A percentile compares a stretch with the other conserved stretches of the same genome.
These are phyloP conservation scores for rat (Rattus norvegicus) DNA, from an alignment of 2,113 vertebrate species.

Conservation along the genomic window GRCr8 NC_086030.1:34881501-34882000, in stretches of 20 bases:
- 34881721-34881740: too few species aligned
- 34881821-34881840: accelerated
- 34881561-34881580: accelerated
- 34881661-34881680: accelerated
- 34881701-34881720: not conserved
- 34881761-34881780: not conserved
- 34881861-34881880: too few species aligned
- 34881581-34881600: not conserved
- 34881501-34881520: not conserved
- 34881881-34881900: constrained; percentile 28
- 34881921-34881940: constrained; percentile 40
- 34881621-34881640: too few species aligned
- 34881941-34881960: not conserved
- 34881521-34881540: not conserved
- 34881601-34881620: not conserved
- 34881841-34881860: not conserved
- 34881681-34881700: too few species aligned
- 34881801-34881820: accelerated
- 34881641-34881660: too few species aligned
- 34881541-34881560: not conserved
- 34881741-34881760: not conserved
- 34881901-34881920: constrained; percentile 67
- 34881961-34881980: not conserved
- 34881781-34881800: not conserved
- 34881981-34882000: not conserved